Evolutionary conservation across 1,140 invertebrate genomes (phyloP).

Genomic region (Bombus superbus): DNA sequence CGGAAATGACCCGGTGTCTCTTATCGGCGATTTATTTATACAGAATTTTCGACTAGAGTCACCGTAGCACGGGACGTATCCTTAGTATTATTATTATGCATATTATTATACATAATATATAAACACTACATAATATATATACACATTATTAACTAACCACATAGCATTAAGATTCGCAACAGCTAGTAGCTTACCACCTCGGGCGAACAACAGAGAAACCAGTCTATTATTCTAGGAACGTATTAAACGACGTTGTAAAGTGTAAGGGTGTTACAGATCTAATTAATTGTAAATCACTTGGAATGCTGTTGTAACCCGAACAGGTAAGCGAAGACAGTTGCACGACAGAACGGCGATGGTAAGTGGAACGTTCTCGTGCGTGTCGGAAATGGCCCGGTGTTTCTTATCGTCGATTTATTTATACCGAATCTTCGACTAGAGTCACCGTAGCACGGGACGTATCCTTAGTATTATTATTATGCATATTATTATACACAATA

Average conservation of each 20-base stretch:
- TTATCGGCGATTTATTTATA: not conserved
- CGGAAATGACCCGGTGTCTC: not conserved
- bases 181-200: slow-evolving; percentile 33
- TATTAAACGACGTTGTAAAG: slow-evolving; percentile 23
- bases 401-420: not conserved
- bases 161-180: slow-evolving; percentile 23
- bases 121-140: too few species aligned
- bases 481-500: not conserved
- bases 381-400: not conserved
- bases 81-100: not conserved
- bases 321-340: too few species aligned
- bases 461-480: too few species aligned
- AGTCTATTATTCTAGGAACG: slow-evolving; percentile 56
- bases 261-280: slow-evolving; percentile 49
- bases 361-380: not conserved
- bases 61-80: not conserved
- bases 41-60: not conserved
- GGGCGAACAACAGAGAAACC: not conserved
- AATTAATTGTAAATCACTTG: slow-evolving; percentile 61
- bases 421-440: not conserved
- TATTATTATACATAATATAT: too few species aligned
- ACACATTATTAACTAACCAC: not conserved
- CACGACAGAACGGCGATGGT: too few species aligned
- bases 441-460: not conserved
- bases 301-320: not conserved